Conservation (phyloP, 2,797 vertebrate species). For the Enteromius treurensis region DNA sequence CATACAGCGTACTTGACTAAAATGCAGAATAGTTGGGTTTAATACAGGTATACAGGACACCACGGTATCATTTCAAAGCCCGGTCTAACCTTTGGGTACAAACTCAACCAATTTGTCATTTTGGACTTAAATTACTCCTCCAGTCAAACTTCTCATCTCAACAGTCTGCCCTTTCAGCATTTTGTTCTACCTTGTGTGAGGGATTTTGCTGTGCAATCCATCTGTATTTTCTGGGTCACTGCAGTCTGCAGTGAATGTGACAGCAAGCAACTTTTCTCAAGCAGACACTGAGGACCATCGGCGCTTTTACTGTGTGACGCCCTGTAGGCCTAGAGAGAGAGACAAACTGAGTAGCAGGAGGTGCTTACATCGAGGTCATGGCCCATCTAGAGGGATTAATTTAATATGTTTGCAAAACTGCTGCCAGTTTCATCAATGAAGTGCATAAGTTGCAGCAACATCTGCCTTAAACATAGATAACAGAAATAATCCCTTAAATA, state of each 20-base stretch:
- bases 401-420: slow-evolving; percentile 31
- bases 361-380: neutral
- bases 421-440: slow-evolving; percentile 14
- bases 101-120: slow-evolving; percentile 34
- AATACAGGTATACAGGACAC: neutral
- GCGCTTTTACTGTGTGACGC: neutral
- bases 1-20: neutral
- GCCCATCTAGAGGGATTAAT: slow-evolving; percentile 17
- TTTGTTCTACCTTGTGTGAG: slow-evolving; percentile 7
- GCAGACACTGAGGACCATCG: neutral
- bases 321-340: neutral
- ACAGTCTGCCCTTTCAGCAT: slow-evolving; percentile 50
- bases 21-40: neutral
- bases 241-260: slow-evolving; percentile 6
- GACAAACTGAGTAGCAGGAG: slow-evolving; percentile 10
- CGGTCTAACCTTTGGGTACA: slow-evolving; percentile 11
- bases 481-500: slow-evolving; percentile 33
- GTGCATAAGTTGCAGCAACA: neutral
- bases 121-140: slow-evolving; percentile 32
- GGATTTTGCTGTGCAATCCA: slow-evolving; percentile 32
- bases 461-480: slow-evolving; percentile 7
- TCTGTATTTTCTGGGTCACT: slow-evolving; percentile 40
- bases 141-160: slow-evolving; percentile 41
- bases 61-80: neutral
- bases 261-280: slow-evolving; percentile 4